Percentiles rank a stretch among this genome's conserved stretches.
These are phyloP conservation scores for Drosophila kurseongensis DNA, from an alignment of 1,140 invertebrate species.

Conservation along the genomic window DNA sequence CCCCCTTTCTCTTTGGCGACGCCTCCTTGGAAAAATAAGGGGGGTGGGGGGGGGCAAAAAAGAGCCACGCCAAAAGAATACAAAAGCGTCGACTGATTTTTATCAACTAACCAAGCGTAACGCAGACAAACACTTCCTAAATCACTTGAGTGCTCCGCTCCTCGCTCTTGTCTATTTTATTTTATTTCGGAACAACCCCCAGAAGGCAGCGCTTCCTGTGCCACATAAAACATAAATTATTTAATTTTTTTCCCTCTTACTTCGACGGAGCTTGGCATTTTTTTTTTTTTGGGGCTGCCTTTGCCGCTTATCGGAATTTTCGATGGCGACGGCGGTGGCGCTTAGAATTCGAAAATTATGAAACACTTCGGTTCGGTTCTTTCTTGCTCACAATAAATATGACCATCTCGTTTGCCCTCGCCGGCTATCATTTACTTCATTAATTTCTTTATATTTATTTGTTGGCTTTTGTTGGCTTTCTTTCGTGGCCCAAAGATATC, in stretches of 20 bases:
- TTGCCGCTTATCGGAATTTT: slow-evolving; percentile 56
- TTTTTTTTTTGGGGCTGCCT: slow-evolving; percentile 1
- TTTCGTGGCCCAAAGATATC: not conserved
- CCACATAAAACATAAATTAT: slow-evolving; percentile 82
- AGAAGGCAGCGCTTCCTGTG: slow-evolving; percentile 71
- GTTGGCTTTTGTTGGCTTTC: slow-evolving; percentile 45
- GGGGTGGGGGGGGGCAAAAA: not conserved
- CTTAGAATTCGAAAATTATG: slow-evolving; percentile 76
- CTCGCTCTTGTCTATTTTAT: slow-evolving; percentile 34
- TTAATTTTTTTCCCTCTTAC: slow-evolving; percentile 66
- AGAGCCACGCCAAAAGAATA: slow-evolving; percentile 36
- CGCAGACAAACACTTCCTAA: slow-evolving; percentile 84
- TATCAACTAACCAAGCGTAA: slow-evolving; percentile 84
- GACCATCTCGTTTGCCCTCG: slow-evolving; percentile 4
- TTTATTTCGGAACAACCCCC: slow-evolving; percentile 48
- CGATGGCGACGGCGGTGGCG: slow-evolving; percentile 54
- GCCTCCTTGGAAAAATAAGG: not conserved
- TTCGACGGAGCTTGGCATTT: slow-evolving; percentile 3
- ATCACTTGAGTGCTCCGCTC: slow-evolving; percentile 70
- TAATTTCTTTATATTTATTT: slow-evolving; percentile 73
- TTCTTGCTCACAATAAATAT: not conserved
- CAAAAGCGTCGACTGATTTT: slow-evolving; percentile 78
- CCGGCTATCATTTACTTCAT: slow-evolving; percentile 64
- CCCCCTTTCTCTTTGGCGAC: not conserved
- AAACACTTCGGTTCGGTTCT: slow-evolving; percentile 61